A percentile compares a stretch with the other conserved stretches of the same genome.
Evolutionary conservation across 2,113 vertebrate species (phyloP).

Genomic region (Uria lomvia): DNA sequence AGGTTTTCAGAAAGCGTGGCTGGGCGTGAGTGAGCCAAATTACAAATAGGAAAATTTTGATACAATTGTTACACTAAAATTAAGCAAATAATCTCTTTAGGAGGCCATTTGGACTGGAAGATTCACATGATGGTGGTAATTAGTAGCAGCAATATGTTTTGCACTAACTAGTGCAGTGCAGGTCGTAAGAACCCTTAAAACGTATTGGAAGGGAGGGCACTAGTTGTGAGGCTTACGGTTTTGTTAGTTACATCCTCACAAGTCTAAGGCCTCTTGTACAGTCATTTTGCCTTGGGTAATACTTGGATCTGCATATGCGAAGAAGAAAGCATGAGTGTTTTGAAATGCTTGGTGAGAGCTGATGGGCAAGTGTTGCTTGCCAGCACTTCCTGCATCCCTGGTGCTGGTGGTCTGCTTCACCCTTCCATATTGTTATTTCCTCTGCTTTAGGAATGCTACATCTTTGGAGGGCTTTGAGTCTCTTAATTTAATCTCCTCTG

Average conservation of each 20-base stretch:
- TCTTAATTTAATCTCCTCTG: background rate
- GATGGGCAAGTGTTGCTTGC: background rate
- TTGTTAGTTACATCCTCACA: accelerated
- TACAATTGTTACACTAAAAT: background rate
- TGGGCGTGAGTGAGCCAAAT: background rate
- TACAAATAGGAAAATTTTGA: background rate
- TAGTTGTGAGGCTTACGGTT: background rate
- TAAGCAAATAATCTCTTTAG: background rate
- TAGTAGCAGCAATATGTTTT: background rate
- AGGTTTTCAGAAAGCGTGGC: background rate
- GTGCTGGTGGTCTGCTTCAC: background rate
- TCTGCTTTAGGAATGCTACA: background rate
- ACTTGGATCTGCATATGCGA: background rate
- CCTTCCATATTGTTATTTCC: background rate
- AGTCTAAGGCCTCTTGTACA: background rate
- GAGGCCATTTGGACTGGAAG: background rate
- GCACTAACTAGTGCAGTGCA: background rate
- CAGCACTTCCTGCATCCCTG: background rate
- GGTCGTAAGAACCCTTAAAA: background rate
- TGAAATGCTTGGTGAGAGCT: background rate
- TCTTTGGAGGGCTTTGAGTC: background rate
- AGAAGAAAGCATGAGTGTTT: background rate
- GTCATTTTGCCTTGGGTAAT: background rate
- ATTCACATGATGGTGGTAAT: background rate
- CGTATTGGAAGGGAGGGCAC: accelerated